Evolutionary conservation across 2,797 vertebrate genomes (phyloP), one percentile per base, ranked within the genome.

Genomic region (Rhyacichthys aspro): DNA sequence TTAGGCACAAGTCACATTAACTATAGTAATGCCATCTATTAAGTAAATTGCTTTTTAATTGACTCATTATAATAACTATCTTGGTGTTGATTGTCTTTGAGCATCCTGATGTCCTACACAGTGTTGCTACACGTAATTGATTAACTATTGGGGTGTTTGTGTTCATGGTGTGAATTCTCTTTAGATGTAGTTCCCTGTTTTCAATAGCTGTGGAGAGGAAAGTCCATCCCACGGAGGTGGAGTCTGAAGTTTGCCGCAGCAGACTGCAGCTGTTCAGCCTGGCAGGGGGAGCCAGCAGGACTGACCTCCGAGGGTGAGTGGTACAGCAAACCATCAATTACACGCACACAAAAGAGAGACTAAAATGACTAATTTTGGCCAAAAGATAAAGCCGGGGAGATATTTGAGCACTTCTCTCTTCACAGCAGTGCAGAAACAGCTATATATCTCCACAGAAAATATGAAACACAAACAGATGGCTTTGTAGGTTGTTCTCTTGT

Each of bases 161-260:
- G 54, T 56, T 56, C 4, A 9, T 43, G 14, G 3, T 44, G 7
- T 7, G 0, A 0, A 16, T 19, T 78, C 46, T 55, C 42, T 34
- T 47, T 85, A 90, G 93, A 47, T 87, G 80, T 0, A 84, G 88
- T 60, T 93, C 77, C 59, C 67, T 96, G 62, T 94, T 94, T 76
- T 93, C 85, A 0, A 74, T 96, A 52, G 86, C 86, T 0, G 3
- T 93, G 58, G 93, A 94, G 80, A 47, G 73, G 78, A 86, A 77
- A 53, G 70, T 83, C 49, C 55, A 60, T 11, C 54, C 61, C 1
- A 64, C 72, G 16, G 59, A 72, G 52, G 62, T 9, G 59, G 80
- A 86, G 70, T 62, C 60, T 1, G 84, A 85, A 67, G 58, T 89
- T 11, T 81, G 63, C 44, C 33, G 79, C 66, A 74, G 86, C 75